These are phyloP conservation scores for Poeciliopsis gracilis DNA, from an alignment of 2,797 vertebrate genomes.

Conservation along the genomic window DNA sequence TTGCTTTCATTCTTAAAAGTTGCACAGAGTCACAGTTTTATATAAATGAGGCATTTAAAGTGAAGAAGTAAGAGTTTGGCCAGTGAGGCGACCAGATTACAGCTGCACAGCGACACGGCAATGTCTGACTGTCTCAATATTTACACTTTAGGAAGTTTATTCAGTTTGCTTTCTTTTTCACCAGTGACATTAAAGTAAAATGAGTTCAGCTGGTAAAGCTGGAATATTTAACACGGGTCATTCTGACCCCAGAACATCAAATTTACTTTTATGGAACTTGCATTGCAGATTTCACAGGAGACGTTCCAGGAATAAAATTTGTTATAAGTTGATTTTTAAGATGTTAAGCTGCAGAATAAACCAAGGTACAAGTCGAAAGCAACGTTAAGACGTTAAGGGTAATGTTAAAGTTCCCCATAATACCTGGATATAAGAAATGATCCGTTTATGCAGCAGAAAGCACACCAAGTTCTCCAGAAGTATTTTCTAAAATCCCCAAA, in stretches of 20 bases:
- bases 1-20: neutral
- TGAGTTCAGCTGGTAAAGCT: neutral
- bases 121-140: neutral
- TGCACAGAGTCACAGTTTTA: neutral
- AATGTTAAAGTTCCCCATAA: neutral
- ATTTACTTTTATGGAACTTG: neutral
- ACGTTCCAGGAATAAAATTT: neutral
- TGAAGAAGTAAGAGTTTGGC: neutral
- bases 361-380: neutral
- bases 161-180: neutral
- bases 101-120: neutral
- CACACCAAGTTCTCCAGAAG: neutral
- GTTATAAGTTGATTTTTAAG: neutral
- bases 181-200: neutral
- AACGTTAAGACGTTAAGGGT: no score
- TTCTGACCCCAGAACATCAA: neutral
- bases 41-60: neutral
- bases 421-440: neutral
- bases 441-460: neutral
- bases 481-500: neutral
- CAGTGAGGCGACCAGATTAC: neutral
- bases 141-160: neutral
- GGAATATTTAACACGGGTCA: neutral
- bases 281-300: neutral
- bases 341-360: neutral